Percentiles rank a stretch among this genome's conserved stretches.
These are phyloP conservation scores for Amphiprion percula DNA, from an alignment of 2,113 vertebrate genomes.

Conservation along the genomic window DNA sequence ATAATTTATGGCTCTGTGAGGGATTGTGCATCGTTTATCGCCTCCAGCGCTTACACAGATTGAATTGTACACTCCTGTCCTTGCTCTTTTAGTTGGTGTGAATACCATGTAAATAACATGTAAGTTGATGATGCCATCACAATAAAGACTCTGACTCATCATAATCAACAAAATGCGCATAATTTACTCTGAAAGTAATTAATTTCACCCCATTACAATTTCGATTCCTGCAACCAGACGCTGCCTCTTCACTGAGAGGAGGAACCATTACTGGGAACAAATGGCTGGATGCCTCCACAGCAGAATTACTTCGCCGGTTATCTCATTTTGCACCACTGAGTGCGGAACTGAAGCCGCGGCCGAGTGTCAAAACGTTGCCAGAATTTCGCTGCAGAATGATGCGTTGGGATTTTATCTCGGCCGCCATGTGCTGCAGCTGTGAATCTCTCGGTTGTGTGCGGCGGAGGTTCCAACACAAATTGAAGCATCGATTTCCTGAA, in stretches of 20 bases:
- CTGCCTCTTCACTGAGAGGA: neutral
- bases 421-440: neutral
- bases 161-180: neutral
- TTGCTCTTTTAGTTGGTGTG: neutral
- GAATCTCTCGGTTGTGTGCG: no score
- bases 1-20: neutral
- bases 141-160: neutral
- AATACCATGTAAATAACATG: neutral
- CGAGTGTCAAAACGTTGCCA: neutral
- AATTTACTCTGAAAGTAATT: constrained; percentile 29
- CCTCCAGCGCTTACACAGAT: neutral
- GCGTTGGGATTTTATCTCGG: neutral
- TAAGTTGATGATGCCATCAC: neutral
- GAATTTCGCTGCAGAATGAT: neutral
- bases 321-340: constrained; percentile 16
- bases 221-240: constrained; percentile 23
- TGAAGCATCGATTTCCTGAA: no score
- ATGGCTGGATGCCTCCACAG: constrained; percentile 23
- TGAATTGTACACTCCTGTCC: neutral
- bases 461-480: neutral
- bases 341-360: neutral
- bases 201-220: constrained; percentile 34
- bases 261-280: constrained; percentile 36
- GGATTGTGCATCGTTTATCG: neutral
- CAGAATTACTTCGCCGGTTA: constrained; percentile 17